Conservation (phyloP, 2,113 vertebrate genomes). For the Ivindomyrus marchei region DNA sequence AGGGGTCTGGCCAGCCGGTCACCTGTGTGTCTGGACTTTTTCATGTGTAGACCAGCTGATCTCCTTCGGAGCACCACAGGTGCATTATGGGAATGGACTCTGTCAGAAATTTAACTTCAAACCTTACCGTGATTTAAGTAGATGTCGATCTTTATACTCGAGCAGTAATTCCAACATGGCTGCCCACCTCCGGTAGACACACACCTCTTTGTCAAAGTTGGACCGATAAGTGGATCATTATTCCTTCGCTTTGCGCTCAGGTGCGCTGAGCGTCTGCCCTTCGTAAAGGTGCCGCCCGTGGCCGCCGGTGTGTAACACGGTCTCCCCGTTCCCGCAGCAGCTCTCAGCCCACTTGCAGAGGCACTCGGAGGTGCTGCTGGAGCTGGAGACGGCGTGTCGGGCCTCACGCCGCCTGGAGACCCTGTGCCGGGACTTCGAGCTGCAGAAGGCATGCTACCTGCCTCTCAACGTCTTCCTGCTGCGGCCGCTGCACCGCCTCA, state of each 20-base stretch:
- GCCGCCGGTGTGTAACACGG: background rate
- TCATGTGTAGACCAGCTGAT: background rate
- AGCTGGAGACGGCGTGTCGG: constrained; percentile 74
- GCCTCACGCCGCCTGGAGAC: constrained; percentile 72
- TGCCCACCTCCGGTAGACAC: background rate
- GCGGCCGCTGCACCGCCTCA: constrained; percentile 86
- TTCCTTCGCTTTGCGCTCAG: background rate
- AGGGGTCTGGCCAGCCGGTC: background rate
- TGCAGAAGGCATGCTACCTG: constrained; percentile 95
- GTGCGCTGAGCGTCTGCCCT: background rate
- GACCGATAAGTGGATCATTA: background rate
- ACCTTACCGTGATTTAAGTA: background rate
- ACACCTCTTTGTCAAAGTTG: background rate
- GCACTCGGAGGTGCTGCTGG: constrained; percentile 77
- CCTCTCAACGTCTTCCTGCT: constrained; percentile 92
- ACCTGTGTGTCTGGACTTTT: background rate
- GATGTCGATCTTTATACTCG: background rate
- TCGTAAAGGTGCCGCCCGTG: background rate
- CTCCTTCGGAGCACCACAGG: background rate
- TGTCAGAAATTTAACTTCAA: background rate
- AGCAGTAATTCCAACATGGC: background rate
- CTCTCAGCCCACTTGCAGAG: constrained; percentile 78
- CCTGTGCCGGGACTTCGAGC: constrained; percentile 87
- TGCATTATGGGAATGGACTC: background rate
- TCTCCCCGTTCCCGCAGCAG: constrained; percentile 54